Percentiles rank a stretch among this genome's conserved stretches.
These are phyloP conservation scores for Drosophila emarginata DNA, from an alignment of 2,888 invertebrate genomes.

Conservation along the genomic window DNA sequence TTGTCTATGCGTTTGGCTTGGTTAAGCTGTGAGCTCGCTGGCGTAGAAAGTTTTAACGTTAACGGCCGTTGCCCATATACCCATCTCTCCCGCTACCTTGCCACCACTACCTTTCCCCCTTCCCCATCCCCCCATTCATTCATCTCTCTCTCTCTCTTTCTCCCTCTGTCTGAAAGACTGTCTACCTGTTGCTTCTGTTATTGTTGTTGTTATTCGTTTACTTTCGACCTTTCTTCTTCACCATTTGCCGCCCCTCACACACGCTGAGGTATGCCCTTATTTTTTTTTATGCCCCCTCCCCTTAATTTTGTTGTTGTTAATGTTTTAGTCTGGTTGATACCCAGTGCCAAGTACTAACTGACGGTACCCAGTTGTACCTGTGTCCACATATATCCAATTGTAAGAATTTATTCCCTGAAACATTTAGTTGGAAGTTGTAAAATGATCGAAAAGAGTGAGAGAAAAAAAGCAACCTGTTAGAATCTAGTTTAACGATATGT, in stretches of 20 bases:
- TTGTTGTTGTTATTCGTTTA: constrained; percentile 40
- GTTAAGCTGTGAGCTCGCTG: constrained; percentile 60
- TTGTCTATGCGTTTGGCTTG: constrained; percentile 64
- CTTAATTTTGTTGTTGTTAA: constrained; percentile 21
- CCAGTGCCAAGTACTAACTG: background rate
- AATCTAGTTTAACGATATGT: background rate
- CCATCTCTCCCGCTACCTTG: constrained; percentile 36
- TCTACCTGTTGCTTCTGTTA: constrained; percentile 20
- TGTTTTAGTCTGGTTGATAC: background rate
- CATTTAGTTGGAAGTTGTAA: constrained; percentile 4
- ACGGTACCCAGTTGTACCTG: constrained; percentile 2
- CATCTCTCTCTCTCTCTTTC: too few species aligned
- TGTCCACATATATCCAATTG: background rate
- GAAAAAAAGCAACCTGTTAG: background rate
- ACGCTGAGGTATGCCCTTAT: constrained; percentile 68
- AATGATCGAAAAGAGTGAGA: background rate
- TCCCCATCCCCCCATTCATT: background rate
- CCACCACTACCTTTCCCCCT: background rate
- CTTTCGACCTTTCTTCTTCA: constrained; percentile 73
- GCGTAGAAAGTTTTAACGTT: constrained; percentile 73
- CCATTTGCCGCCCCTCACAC: constrained; percentile 46
- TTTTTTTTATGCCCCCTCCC: constrained; percentile 34
- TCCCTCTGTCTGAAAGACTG: background rate
- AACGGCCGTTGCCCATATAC: constrained; percentile 58
- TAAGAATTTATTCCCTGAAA: background rate